Conservation (phyloP, 2,888 invertebrate species). For the Cephalotes varians region DNA sequence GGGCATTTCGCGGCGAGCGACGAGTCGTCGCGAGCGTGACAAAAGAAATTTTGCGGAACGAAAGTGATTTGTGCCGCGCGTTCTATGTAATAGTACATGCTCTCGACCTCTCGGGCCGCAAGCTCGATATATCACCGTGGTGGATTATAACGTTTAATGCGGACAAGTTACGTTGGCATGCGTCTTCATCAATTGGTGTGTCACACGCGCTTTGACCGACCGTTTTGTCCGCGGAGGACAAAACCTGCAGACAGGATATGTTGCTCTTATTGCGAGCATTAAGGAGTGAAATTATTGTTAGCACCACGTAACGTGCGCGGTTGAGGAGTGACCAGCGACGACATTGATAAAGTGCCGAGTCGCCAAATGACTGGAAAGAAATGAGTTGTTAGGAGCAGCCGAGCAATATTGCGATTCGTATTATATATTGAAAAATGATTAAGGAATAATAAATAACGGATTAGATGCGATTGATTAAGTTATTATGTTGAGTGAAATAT, state of each 20-base stretch:
- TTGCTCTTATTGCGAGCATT: slow-evolving; percentile 38
- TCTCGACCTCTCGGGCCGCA: slow-evolving; percentile 66
- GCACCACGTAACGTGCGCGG: slow-evolving; percentile 34
- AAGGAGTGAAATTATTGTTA: slow-evolving; percentile 51
- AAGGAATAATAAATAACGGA: not conserved
- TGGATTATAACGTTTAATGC: slow-evolving; percentile 74
- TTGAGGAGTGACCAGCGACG: slow-evolving; percentile 13
- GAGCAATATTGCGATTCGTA: not conserved
- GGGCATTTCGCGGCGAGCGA: slow-evolving; percentile 13
- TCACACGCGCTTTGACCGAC: slow-evolving; percentile 46
- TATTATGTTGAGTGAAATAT: not conserved
- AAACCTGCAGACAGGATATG: slow-evolving; percentile 48
- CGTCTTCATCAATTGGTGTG: slow-evolving; percentile 72
- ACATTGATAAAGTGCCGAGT: slow-evolving; percentile 39
- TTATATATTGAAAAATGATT: not conserved
- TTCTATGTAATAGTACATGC: slow-evolving; percentile 36
- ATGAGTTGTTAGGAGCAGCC: not conserved
- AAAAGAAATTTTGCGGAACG: slow-evolving; percentile 55
- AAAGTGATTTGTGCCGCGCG: slow-evolving; percentile 52
- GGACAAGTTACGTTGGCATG: slow-evolving; percentile 69
- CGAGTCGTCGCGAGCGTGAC: slow-evolving; percentile 46
- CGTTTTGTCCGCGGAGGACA: slow-evolving; percentile 30
- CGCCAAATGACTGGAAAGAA: not conserved
- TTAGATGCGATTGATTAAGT: slow-evolving; percentile 2
- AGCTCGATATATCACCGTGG: slow-evolving; percentile 66